Base-by-base conservation (phyloP, 2,797 vertebrate species). In the Enteromius unitaeniatus region DNA sequence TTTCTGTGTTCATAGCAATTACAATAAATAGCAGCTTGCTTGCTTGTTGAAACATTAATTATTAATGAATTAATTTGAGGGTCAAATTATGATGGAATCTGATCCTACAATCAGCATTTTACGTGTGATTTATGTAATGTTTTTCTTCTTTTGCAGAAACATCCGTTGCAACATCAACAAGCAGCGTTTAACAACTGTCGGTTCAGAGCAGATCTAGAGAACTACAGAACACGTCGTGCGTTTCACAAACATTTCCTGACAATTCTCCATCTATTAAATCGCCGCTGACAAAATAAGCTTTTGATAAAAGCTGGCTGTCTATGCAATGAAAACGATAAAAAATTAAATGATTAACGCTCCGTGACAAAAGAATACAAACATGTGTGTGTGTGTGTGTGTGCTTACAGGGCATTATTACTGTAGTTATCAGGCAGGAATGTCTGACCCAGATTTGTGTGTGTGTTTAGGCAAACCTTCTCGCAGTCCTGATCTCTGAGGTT, bases 131-230 rank as follows among this genome's bases (percentile, higher is more conserved):
- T 7, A n/a, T 70, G 23, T n/a, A n/a, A n/a, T 70, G 23, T 70
- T 31, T 14, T 70, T 72, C 37, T 81, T 68, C 1, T 34, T 58
- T 70, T 17, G 17, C 67, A 80, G 78, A 64, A 68, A 15, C 3
- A 58, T 31, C 40, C n/a, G 7, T 13, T 80, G 34, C 15, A 28
- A 58, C 67, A 70, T 19, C 10, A 1, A 0, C 0, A 1, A n/a
- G 23, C 0, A 28, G 2, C 10, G 1, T 70, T 70, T 70, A 45
- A 70, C 34, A 47, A 11, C 37, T n/a, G 37, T 81, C 53, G 1
- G 31, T 9, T 26, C 64, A 67, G 19, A n/a, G 28, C 11, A 53
- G 28, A 37, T 34, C 21, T n/a, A n/a, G n/a, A n/a, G n/a, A n/a
- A n/a, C n/a, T n/a, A n/a, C n/a, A n/a, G n/a, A n/a, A n/a, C n/a